These are phyloP conservation scores for Entosphenus tridentatus DNA, from an alignment of 2,113 vertebrate species.

Conservation along the genomic window DNA sequence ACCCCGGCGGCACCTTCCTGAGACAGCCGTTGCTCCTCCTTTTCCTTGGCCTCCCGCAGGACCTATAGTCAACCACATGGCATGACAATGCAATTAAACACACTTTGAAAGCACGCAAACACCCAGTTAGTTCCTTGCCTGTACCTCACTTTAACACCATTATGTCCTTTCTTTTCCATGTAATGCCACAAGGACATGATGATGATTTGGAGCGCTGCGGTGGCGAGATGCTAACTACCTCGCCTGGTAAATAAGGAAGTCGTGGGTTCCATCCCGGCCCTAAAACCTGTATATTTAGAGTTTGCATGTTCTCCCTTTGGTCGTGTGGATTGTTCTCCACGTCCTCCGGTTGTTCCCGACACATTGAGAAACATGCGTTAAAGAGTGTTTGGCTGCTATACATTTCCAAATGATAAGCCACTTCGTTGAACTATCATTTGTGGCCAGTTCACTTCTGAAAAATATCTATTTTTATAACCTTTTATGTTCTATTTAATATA, in stretches of 20 bases:
- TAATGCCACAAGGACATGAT: not conserved
- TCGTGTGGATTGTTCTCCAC: too few relatives aligned
- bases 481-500: not conserved
- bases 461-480: not conserved
- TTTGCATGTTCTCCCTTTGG: too few relatives aligned
- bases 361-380: too few relatives aligned
- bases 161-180: not conserved
- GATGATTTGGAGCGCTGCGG: not conserved
- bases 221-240: not conserved
- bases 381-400: too few relatives aligned
- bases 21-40: slow-evolving; percentile 50
- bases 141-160: not conserved
- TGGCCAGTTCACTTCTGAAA: not conserved
- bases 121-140: not conserved
- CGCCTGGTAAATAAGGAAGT: too few relatives aligned
- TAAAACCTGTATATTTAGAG: too few relatives aligned
- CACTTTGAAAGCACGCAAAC: not conserved
- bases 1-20: slow-evolving; percentile 17
- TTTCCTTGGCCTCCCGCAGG: slow-evolving; percentile 73
- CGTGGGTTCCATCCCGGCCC: too few relatives aligned
- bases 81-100: not conserved
- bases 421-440: too few relatives aligned
- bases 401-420: too few relatives aligned
- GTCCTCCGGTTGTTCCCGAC: too few relatives aligned
- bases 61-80: slow-evolving; percentile 31